These are phyloP conservation scores for Peromyscus attwateri DNA, from an alignment of 2,797 vertebrate species.

Conservation along the genomic window DNA sequence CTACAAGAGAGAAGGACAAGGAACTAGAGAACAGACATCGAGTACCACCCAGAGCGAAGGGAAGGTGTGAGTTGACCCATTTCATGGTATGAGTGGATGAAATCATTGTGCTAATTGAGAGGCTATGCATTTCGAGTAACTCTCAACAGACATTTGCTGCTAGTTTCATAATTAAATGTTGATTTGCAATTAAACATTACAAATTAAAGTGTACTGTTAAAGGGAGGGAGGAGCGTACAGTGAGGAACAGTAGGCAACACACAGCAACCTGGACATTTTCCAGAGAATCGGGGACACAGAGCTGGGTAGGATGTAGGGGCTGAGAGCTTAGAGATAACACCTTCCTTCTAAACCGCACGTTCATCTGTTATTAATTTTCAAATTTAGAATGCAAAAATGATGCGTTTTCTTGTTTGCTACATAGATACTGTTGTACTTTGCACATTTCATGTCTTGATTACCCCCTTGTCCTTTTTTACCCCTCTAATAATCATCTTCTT, in stretches of 20 bases:
- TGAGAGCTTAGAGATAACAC: slow-evolving; percentile 19
- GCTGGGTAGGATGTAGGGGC: not conserved
- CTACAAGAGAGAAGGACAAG: not conserved
- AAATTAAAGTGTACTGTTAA: slow-evolving; percentile 48
- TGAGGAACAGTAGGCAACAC: not conserved
- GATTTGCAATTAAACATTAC: not conserved
- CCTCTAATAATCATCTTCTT: not conserved
- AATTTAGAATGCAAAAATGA: not conserved
- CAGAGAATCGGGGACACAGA: slow-evolving; percentile 1
- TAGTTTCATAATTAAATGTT: slow-evolving; percentile 42
- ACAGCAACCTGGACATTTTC: not conserved
- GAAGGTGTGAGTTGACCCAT: not conserved
- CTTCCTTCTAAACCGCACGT: not conserved
- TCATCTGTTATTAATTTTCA: not conserved
- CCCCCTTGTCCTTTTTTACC: not conserved
- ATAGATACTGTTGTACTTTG: not conserved
- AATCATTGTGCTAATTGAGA: not conserved
- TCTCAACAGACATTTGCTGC: not conserved
- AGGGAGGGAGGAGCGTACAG: not conserved
- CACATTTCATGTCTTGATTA: not conserved
- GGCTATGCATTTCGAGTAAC: not conserved
- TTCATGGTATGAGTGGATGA: not conserved
- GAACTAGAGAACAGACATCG: not conserved
- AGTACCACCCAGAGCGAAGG: not conserved
- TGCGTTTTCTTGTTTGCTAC: not conserved